Evolutionary conservation across 2,113 vertebrate genomes (phyloP).

Genomic region (Ctenodactylus gundi): DNA sequence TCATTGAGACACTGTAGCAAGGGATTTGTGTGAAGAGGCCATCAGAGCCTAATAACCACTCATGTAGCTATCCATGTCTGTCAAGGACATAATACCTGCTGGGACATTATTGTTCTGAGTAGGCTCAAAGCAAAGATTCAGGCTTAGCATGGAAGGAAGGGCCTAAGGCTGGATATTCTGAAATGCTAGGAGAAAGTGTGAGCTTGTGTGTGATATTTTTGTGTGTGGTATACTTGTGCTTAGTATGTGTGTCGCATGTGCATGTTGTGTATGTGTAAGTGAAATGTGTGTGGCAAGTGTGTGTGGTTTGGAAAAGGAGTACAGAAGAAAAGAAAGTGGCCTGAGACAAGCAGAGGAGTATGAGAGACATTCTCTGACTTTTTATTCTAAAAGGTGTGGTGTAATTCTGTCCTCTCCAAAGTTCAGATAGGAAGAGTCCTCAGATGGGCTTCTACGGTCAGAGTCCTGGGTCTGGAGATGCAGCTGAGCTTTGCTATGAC

Average conservation of each 20-base stretch:
- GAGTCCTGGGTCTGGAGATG: not conserved
- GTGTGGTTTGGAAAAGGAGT: not conserved
- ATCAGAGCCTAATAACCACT: too few species aligned
- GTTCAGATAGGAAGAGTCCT: not conserved
- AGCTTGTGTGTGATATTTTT: not conserved
- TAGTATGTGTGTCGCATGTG: fast-evolving
- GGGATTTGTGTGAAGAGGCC: too few species aligned
- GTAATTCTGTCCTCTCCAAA: not conserved
- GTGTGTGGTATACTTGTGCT: not conserved
- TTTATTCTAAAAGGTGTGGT: fast-evolving
- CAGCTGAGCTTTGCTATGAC: not conserved
- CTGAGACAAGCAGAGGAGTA: too few species aligned
- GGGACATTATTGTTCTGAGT: not conserved
- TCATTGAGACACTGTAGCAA: fast-evolving
- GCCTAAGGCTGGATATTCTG: not conserved
- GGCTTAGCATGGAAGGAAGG: too few species aligned
- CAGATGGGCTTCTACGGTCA: not conserved
- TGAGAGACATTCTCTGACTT: not conserved
- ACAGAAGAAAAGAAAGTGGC: too few species aligned
- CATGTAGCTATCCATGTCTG: fast-evolving
- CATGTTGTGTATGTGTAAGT: not conserved
- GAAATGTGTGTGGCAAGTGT: not conserved
- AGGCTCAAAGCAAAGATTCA: not conserved
- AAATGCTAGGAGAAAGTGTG: fast-evolving
- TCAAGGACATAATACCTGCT: too few species aligned